A percentile compares a stretch with the other conserved stretches of the same genome.
These are phyloP conservation scores for Hoplodrina blanda DNA, from an alignment of 2,888 invertebrate genomes.

Conservation along the genomic window DNA sequence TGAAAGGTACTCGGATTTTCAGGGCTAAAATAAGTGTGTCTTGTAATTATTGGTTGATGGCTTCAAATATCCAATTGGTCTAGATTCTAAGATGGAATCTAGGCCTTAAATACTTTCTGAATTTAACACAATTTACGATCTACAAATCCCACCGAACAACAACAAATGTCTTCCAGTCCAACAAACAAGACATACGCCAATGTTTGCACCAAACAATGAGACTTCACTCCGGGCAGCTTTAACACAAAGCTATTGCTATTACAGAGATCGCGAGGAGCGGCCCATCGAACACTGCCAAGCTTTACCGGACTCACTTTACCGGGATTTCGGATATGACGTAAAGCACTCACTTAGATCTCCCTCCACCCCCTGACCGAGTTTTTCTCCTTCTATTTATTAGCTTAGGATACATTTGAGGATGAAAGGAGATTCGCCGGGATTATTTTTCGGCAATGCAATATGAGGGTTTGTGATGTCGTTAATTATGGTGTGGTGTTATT, in stretches of 20 bases:
- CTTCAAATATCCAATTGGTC: too few relatives aligned
- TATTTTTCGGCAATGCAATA: conserved; percentile 81
- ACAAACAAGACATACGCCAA: conserved; percentile 27
- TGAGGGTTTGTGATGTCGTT: conserved; percentile 75
- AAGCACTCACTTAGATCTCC: conserved; percentile 87
- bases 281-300: conserved; percentile 88
- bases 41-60: too few relatives aligned
- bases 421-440: conserved; percentile 78
- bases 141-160: conserved; percentile 6
- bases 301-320: conserved; percentile 89
- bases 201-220: conserved; percentile 82
- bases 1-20: too few relatives aligned
- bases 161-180: neutral
- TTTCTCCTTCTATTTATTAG: conserved; percentile 88
- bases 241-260: conserved; percentile 91
- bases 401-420: conserved; percentile 85
- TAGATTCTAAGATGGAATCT: too few relatives aligned
- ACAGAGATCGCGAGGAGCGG: conserved; percentile 86
- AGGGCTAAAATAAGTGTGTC: too few relatives aligned
- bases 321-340: conserved; percentile 91
- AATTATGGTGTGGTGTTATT: conserved; percentile 69
- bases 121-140: neutral
- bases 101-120: neutral
- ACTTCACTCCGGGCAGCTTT: conserved; percentile 86
- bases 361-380: conserved; percentile 84